phyloP scores from a whole-genome alignment of 2,113 vertebrate genomes.

The Phylloscopus trochiloides region DNA sequence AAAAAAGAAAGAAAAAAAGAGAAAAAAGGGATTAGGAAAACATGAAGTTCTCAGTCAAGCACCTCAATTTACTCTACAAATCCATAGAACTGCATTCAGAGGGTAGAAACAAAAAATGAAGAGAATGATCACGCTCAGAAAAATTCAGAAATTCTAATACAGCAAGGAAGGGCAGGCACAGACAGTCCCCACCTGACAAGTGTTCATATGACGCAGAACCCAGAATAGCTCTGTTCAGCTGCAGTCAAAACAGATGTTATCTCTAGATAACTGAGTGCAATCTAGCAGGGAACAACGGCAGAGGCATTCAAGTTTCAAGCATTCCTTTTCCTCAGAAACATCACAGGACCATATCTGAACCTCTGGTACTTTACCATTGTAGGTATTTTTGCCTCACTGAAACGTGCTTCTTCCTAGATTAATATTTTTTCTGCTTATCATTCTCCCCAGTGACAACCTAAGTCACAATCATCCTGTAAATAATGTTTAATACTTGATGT shows the following conservation, averaged over 20 bases:
- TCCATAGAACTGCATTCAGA: not conserved
- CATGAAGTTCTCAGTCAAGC: accelerated
- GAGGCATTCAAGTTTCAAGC: not conserved
- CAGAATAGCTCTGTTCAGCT: not conserved
- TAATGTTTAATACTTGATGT: not conserved
- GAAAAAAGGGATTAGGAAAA: not conserved
- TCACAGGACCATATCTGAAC: not conserved
- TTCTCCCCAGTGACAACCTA: not conserved
- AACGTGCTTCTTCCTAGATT: not conserved
- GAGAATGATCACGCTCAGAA: not conserved
- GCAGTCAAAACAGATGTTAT: not conserved
- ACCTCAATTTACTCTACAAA: not conserved
- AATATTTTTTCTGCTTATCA: not conserved
- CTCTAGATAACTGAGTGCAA: not conserved
- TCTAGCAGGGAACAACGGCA: not conserved
- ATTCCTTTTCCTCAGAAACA: not conserved
- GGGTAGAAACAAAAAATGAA: not conserved
- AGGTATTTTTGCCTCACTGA: not conserved
- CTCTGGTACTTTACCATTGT: not conserved
- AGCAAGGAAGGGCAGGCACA: not conserved
- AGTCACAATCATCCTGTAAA: not conserved
- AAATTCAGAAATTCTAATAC: not conserved
- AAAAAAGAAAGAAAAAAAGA: not conserved
- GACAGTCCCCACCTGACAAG: not conserved
- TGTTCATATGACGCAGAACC: not conserved